Conservation (phyloP, 2,888 invertebrate species). For the Stegophylla sp. region DNA sequence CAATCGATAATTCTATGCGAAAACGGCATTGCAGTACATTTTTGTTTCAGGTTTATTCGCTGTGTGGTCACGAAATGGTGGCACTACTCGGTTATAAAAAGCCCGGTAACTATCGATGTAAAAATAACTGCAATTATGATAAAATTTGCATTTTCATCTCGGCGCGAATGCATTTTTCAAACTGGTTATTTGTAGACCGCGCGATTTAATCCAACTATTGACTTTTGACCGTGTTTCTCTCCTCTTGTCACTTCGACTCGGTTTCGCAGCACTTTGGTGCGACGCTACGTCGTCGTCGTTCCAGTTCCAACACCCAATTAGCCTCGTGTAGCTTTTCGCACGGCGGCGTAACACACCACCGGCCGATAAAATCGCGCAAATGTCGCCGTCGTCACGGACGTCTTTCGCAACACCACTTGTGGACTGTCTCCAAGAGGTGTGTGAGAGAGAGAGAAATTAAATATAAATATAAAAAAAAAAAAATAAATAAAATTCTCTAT, state of each 20-base stretch:
- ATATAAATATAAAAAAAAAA: neutral
- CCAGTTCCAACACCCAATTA: conserved; percentile 20
- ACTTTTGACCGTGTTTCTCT: conserved; percentile 6
- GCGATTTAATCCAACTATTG: conserved; percentile 24
- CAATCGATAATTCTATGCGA: neutral
- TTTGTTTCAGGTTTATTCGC: neutral
- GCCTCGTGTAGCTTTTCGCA: conserved; percentile 39
- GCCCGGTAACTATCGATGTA: neutral
- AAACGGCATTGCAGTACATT: neutral
- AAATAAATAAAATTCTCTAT: neutral
- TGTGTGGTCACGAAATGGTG: neutral
- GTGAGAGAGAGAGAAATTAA: neutral
- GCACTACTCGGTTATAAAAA: neutral
- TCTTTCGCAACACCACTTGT: conserved; percentile 16
- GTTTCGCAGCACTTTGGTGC: neutral
- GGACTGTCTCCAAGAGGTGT: neutral
- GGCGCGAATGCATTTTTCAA: neutral
- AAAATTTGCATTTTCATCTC: conserved; percentile 27
- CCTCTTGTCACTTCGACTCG: neutral
- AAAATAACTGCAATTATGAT: neutral
- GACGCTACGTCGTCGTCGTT: neutral
- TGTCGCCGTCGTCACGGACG: neutral
- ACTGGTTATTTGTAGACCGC: neutral
- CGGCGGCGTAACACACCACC: conserved; percentile 16
- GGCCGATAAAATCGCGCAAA: conserved; percentile 33